Evolutionary conservation across 30 jellyfish, hydroid and myxozoan genomes (phyloP), one percentile per base, ranked within the genome.

Genomic region (Turritopsis dohrnii): DNA sequence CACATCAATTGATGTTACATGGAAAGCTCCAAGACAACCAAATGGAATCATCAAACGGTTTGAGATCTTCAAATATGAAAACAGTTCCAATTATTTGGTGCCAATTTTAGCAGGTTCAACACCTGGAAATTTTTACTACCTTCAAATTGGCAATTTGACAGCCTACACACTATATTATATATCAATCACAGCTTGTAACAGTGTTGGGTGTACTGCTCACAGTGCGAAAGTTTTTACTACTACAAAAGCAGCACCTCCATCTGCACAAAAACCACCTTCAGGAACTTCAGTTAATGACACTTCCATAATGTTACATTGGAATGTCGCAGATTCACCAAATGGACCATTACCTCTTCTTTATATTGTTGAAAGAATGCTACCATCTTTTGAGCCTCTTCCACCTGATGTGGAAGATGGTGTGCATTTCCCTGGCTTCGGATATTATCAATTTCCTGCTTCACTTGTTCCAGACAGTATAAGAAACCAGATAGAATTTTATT

Each of bases 101-200:
- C 95, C 97, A 8, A 83, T 87, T 7, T 86, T 87, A 24, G 21
- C 89, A 1, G 29, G 84, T 9, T 79, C 94, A 27, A 52, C 95
- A 24, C 31, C 75, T 60, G 96, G 96, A 53, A 71, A 76, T 13
- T 71, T 72, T 31, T 66, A 28, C 22, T 28, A 53, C 27, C 28
- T 86, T 1, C 26, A 81, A 21, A 87, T 85, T 22, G 65, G 79
- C 18, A 85, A 85, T 3, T 89, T 94, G 26, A n/a, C 52, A 71
- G 96, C 96, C 17, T 94, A 88, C 84, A 75, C 99, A 52, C 65
- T 66, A 18, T 94, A 94, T 83, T 88, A 85, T 87, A 29, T 88
- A 21, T 84, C 99, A 1, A 91, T 94, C n/a, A 83, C 66, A 53
- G 99, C 99, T 9, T 94, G 99, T 86, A 94, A 94, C 81, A 1